Evolutionary conservation across 2,888 invertebrate species (phyloP).

Genomic region (Hypsopygia costalis): DNA sequence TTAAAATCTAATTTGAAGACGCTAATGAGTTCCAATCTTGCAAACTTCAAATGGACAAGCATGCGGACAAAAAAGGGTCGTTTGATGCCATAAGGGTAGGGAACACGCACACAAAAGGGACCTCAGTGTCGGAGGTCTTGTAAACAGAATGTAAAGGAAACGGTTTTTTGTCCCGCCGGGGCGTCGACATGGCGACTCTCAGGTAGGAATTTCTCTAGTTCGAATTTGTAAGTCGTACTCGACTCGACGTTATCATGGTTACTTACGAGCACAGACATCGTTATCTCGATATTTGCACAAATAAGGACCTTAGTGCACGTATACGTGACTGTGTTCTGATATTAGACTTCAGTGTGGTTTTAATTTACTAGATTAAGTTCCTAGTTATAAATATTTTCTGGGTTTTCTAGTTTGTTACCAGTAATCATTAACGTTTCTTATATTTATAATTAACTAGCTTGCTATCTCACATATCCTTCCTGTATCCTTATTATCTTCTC

Average conservation of each 20-base stretch:
- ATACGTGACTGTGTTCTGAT: conserved; percentile 43
- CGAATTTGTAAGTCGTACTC: conserved; percentile 2
- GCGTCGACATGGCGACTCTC: conserved; percentile 49
- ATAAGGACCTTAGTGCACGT: conserved; percentile 52
- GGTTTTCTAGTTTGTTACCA: too few relatives aligned
- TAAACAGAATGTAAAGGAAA: conserved; percentile 73
- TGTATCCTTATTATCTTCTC: too few relatives aligned
- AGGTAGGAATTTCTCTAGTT: conserved; percentile 44
- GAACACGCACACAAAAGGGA: conserved; percentile 55
- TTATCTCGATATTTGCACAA: conserved; percentile 73
- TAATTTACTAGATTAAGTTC: too few relatives aligned
- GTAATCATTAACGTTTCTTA: too few relatives aligned
- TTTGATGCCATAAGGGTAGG: conserved; percentile 37
- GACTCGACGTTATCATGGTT: conserved; percentile 52
- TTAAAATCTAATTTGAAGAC: not conserved
- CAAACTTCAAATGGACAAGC: conserved; percentile 40
- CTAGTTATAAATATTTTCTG: too few relatives aligned
- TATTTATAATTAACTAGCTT: too few relatives aligned
- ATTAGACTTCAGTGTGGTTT: too few relatives aligned
- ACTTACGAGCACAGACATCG: conserved; percentile 41
- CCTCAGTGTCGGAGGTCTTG: conserved; percentile 74
- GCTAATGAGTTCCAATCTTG: conserved; percentile 33
- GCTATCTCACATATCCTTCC: too few relatives aligned
- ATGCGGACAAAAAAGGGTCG: conserved; percentile 69
- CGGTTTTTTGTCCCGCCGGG: conserved; percentile 57